Conservation (phyloP, 2,888 invertebrate species). For the Eledona agricola region DNA sequence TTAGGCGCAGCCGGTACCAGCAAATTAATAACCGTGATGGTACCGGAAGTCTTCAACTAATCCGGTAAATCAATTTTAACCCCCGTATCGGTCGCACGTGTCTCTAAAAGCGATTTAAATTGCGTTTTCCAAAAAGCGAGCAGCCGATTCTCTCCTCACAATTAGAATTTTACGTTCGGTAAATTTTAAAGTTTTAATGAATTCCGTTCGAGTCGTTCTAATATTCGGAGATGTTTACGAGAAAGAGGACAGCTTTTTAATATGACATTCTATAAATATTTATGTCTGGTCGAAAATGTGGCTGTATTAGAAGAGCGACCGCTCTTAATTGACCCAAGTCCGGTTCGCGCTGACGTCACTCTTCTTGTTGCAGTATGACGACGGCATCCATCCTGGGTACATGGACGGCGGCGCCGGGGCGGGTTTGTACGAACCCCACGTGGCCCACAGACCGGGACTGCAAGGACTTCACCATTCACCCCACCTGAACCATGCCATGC, state of each 20-base stretch:
- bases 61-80: conserved; percentile 19
- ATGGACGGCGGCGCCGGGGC: conserved; percentile 76
- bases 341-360: conserved; percentile 7
- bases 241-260: conserved; percentile 30
- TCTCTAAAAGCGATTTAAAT: too few relatives aligned
- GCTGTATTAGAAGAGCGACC: conserved; percentile 11
- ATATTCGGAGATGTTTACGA: conserved; percentile 39
- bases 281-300: conserved; percentile 30
- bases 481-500: conserved; percentile 83
- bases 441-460: conserved; percentile 70
- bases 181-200: conserved; percentile 41
- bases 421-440: conserved; percentile 81
- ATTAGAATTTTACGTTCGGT: conserved; percentile 41
- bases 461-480: conserved; percentile 80
- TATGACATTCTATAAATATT: conserved; percentile 32
- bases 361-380: conserved; percentile 81
- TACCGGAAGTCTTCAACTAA: conserved; percentile 18
- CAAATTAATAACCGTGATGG: too few relatives aligned
- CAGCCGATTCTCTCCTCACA: too few relatives aligned
- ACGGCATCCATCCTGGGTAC: conserved; percentile 91
- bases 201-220: conserved; percentile 43
- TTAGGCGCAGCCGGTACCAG: too few relatives aligned
- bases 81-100: conserved; percentile 14
- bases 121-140: too few relatives aligned
- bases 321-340: conserved; percentile 19